phyloP scores from a whole-genome alignment of 2,888 invertebrate species.

The Prosopocoilus inquinatus region DNA sequence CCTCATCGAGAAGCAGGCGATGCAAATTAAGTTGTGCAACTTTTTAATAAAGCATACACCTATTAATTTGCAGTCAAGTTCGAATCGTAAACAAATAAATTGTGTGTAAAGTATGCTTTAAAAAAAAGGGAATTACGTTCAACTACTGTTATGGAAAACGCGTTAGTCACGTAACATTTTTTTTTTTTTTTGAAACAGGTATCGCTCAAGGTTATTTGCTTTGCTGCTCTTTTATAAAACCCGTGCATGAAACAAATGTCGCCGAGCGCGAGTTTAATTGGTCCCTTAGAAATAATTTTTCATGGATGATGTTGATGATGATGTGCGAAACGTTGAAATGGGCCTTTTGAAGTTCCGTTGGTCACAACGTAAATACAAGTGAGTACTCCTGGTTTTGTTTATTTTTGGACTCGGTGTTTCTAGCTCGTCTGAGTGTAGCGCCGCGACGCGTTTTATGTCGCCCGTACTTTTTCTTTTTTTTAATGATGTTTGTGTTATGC shows the following conservation, averaged over 20 bases:
- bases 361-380: slow-evolving; percentile 12
- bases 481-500: background rate
- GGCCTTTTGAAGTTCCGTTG: background rate
- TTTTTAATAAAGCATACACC: too few relatives aligned
- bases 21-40: too few relatives aligned
- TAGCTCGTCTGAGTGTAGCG: slow-evolving; percentile 19
- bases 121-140: too few relatives aligned
- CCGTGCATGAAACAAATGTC: background rate
- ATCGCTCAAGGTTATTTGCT: background rate
- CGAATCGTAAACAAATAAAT: too few relatives aligned
- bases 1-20: too few relatives aligned
- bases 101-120: too few relatives aligned
- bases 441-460: slow-evolving; percentile 15
- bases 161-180: background rate
- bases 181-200: background rate
- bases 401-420: slow-evolving; percentile 19
- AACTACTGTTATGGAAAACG: too few relatives aligned
- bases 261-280: background rate
- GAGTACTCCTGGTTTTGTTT: slow-evolving; percentile 19
- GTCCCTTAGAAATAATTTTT: background rate
- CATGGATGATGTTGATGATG: background rate
- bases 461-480: slow-evolving; percentile 6
- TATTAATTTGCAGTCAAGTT: too few relatives aligned
- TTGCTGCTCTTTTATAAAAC: background rate
- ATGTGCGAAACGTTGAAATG: background rate